phyloP scores from a whole-genome alignment of 2,797 vertebrate species.

The Etheostoma nigrum region DNA sequence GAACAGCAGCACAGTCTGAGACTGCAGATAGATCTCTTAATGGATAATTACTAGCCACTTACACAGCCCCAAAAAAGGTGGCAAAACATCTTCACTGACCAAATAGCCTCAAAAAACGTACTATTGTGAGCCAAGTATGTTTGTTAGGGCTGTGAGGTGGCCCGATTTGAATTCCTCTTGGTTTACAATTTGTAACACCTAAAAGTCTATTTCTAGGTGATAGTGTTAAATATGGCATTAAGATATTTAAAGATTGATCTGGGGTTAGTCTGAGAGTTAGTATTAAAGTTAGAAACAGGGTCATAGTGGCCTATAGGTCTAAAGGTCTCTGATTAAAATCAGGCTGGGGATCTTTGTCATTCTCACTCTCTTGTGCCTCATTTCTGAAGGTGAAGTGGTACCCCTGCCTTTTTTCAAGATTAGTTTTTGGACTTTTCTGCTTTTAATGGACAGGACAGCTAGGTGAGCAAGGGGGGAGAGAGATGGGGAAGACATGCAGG shows the following conservation, averaged over 20 bases:
- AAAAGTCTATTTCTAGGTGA: background rate
- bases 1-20: slow-evolving; percentile 21
- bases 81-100: slow-evolving; percentile 1
- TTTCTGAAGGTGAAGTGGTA: slow-evolving; percentile 23
- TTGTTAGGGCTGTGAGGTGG: background rate
- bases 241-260: background rate
- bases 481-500: no score
- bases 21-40: slow-evolving; percentile 14
- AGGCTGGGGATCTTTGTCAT: slow-evolving; percentile 19
- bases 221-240: background rate
- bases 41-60: background rate
- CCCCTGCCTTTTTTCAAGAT: no score
- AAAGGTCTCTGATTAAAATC: slow-evolving; percentile 19
- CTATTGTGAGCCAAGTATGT: background rate
- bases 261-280: background rate
- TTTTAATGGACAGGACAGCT: no score
- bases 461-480: no score
- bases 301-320: background rate
- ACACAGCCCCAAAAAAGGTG: background rate
- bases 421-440: no score
- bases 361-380: slow-evolving; percentile 11
- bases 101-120: background rate
- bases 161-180: background rate
- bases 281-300: background rate
- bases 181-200: background rate